Evolutionary conservation across 2,113 vertebrate genomes (phyloP).

Genomic region (Mirza zaza): DNA sequence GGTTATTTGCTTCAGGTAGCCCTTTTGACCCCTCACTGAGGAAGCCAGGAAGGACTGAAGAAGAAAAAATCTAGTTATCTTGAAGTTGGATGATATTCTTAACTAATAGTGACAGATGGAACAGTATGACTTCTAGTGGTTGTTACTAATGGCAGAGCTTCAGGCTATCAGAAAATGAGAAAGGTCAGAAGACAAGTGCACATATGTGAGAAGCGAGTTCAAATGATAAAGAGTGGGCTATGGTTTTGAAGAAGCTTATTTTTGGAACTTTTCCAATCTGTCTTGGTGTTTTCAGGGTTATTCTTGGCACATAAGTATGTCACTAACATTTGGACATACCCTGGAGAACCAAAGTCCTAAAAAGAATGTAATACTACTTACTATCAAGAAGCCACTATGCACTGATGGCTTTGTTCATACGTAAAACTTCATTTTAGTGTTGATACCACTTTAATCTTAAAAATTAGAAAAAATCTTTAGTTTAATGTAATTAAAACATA

Average conservation of each 20-base stretch:
- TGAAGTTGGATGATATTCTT: slow-evolving; percentile 51
- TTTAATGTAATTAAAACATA: background rate
- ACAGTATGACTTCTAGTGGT: background rate
- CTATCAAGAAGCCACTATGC: background rate
- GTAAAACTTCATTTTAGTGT: background rate
- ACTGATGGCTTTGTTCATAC: background rate
- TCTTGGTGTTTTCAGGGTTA: background rate
- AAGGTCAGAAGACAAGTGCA: background rate
- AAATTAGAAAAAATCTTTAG: background rate
- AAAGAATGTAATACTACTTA: background rate
- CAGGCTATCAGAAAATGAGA: background rate
- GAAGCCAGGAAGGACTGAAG: slow-evolving; percentile 14
- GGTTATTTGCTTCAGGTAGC: background rate
- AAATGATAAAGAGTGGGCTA: background rate
- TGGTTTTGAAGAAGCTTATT: slow-evolving; percentile 1
- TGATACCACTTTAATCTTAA: background rate
- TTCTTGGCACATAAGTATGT: background rate
- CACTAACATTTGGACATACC: background rate
- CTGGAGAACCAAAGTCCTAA: background rate
- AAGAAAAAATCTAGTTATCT: slow-evolving; percentile 35
- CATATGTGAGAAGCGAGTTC: background rate
- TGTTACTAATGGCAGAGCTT: background rate
- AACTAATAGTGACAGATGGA: slow-evolving; percentile 61
- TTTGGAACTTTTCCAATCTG: background rate
- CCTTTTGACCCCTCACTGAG: slow-evolving; percentile 5